These are phyloP conservation scores for Chelidonichthys spinosus DNA, from an alignment of 2,797 vertebrate genomes.

Conservation along the genomic window DNA sequence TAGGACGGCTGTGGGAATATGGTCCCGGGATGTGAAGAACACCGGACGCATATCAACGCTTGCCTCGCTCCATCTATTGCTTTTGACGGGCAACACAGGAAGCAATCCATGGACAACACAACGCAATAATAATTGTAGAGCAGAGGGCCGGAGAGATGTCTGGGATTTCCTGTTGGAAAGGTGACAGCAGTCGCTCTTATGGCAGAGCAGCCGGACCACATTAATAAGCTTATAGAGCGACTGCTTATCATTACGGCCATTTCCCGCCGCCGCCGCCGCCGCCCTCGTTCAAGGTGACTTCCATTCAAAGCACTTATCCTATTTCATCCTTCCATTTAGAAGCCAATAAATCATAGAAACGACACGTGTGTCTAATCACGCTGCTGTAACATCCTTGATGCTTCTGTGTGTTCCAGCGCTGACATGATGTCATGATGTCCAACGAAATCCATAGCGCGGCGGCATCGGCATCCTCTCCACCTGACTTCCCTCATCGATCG, in stretches of 20 bases:
- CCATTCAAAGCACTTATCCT: constrained; percentile 63
- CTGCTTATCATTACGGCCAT: constrained; percentile 72
- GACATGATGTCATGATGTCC: background rate
- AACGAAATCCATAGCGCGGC: constrained; percentile 7
- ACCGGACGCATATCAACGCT: constrained; percentile 35
- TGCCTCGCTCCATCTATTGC: background rate
- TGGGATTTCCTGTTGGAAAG: constrained; percentile 58
- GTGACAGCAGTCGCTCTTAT: constrained; percentile 56
- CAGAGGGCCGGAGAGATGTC: constrained; percentile 30
- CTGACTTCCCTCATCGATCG: constrained; percentile 63
- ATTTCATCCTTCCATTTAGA: constrained; percentile 68
- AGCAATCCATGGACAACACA: background rate
- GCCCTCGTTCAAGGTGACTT: constrained; percentile 78
- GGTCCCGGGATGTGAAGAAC: constrained; percentile 48
- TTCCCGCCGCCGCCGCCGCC: constrained; percentile 55
- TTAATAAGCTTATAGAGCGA: constrained; percentile 73
- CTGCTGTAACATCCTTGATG: constrained; percentile 37
- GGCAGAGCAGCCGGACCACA: constrained; percentile 55
- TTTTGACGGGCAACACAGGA: constrained; percentile 17
- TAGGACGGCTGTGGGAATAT: constrained; percentile 33
- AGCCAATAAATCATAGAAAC: constrained; percentile 64
- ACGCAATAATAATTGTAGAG: constrained; percentile 21
- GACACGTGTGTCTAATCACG: constrained; percentile 48
- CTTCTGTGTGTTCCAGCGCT: constrained; percentile 31
- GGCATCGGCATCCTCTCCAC: constrained; percentile 59